Evolutionary conservation across 2,797 vertebrate species (phyloP), one percentile per base, ranked within the genome.

Genomic region (Lutjanus argentimaculatus): DNA sequence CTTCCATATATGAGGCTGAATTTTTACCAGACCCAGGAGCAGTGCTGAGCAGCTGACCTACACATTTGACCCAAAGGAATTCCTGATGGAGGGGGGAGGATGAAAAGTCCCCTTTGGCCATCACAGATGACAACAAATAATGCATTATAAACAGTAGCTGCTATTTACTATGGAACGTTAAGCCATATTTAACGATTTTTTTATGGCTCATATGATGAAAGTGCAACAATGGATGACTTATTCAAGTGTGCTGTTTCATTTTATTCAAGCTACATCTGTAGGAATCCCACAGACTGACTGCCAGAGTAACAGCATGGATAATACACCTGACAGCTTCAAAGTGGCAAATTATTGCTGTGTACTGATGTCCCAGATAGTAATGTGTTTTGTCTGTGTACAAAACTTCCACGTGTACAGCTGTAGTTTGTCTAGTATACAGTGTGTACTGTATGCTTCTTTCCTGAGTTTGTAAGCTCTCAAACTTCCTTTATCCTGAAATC

Each of bases 191-290:
- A n/a, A 21, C 9, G 57, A 6, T 21, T 58, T 62, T 25, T 71
- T 56, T 2, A n/a, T 19, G 19, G 10, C 51, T 51, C 30, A 4
- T 40, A 8, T 40, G 17, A 42, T 43, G 8, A 16, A 64, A 45
- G 8, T 64, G 1, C 21, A 75, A 67, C 6, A 56, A 56, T 51
- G 4, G 46, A 53, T 46, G 56, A 40, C n/a, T 63, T n/a, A 71
- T 63, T 15, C 40, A 52, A 21, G 11, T 42, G 40, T 62, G 13
- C 21, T 43, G 49, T 70, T 58, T 56, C 9, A 64, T 78, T 12
- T 14, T 57, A 78, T 84, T 80, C 30, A 52, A 48, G 74, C 17
- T 66, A 55, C 11, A 55, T 78, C 30, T 69, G 57, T 51, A 49
- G 12, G 12, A 59, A 53, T 7, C 71, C 2, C 17, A 64, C 52